These are phyloP conservation scores for Heterodera filipjevi DNA, from an alignment of 2,888 invertebrate genomes.

Conservation along the genomic window DNA sequence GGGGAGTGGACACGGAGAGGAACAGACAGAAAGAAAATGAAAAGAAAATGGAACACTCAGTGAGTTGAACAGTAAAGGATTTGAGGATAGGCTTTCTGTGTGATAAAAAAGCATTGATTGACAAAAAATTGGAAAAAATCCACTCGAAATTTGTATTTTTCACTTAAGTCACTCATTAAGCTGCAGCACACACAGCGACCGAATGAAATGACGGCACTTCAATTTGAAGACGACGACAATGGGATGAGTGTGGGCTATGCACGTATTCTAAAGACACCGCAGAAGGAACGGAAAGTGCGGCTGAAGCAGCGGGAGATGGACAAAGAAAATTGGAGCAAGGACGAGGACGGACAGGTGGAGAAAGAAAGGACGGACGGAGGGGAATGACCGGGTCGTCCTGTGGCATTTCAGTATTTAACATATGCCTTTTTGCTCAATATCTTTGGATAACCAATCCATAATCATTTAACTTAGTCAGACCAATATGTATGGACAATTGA, in stretches of 20 bases:
- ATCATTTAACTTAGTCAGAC: too few relatives aligned
- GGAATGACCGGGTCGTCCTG: too few relatives aligned
- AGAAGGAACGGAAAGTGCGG: constrained; percentile 6
- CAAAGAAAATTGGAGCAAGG: background rate
- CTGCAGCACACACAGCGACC: background rate
- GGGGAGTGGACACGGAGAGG: background rate
- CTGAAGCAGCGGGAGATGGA: background rate
- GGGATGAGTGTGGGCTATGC: constrained; percentile 37
- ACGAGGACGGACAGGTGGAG: constrained; percentile 1
- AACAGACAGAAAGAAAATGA: background rate
- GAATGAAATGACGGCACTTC: constrained; percentile 12
- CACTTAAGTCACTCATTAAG: background rate
- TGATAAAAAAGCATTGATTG: too few relatives aligned
- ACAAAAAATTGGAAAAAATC: background rate
- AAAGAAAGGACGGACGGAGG: too few relatives aligned
- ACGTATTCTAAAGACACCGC: constrained; percentile 39
- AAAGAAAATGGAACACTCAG: background rate
- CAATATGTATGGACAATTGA: too few relatives aligned
- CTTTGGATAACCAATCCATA: too few relatives aligned
- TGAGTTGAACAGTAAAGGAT: background rate
- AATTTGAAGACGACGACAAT: constrained; percentile 37
- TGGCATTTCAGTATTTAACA: too few relatives aligned
- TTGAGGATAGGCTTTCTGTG: too few relatives aligned
- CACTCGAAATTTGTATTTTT: background rate
- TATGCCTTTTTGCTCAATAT: too few relatives aligned